Percentiles rank a stretch among this genome's conserved stretches.
Evolutionary conservation across 2,888 invertebrate species (phyloP).

Genomic region (Mesopsocus fuscifrons): DNA sequence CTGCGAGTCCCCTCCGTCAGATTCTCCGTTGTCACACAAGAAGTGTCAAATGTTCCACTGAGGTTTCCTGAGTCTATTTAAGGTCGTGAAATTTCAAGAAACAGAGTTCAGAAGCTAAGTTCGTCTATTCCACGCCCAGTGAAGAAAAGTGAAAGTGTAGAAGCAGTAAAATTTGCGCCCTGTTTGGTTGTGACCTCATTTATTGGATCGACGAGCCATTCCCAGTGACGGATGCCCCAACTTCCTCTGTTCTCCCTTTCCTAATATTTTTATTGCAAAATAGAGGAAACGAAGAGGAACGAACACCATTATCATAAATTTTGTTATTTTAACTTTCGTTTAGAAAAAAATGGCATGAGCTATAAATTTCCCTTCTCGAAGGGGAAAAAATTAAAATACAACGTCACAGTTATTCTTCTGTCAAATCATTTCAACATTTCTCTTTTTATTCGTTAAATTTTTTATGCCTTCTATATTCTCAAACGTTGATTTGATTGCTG

Average conservation of each 20-base stretch:
- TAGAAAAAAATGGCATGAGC: conserved; percentile 1
- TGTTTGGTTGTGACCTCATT: too few species aligned
- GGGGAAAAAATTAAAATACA: not conserved
- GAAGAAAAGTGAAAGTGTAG: too few species aligned
- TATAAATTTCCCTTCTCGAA: not conserved
- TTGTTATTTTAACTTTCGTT: conserved; percentile 10
- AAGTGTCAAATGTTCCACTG: too few species aligned
- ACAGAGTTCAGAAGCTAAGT: too few species aligned
- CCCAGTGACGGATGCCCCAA: not conserved
- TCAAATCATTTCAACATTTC: conserved; percentile 1
- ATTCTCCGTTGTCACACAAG: too few species aligned
- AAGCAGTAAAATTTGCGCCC: too few species aligned
- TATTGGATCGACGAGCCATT: too few species aligned
- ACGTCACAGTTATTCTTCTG: not conserved
- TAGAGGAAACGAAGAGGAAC: conserved; percentile 4
- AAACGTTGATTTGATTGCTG: not conserved
- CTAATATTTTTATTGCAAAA: conserved; percentile 9
- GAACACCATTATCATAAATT: conserved; percentile 10
- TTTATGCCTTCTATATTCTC: not conserved
- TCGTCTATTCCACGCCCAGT: too few species aligned
- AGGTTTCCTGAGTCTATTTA: too few species aligned
- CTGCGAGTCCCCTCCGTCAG: too few species aligned
- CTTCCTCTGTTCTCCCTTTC: conserved; percentile 8
- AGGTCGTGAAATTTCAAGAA: too few species aligned
- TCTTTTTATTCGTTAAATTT: too few species aligned